Percentiles rank a stretch among this genome's conserved stretches.
phyloP scores from a whole-genome alignment of 2,797 vertebrate species.

The Chelonia mydas region DNA sequence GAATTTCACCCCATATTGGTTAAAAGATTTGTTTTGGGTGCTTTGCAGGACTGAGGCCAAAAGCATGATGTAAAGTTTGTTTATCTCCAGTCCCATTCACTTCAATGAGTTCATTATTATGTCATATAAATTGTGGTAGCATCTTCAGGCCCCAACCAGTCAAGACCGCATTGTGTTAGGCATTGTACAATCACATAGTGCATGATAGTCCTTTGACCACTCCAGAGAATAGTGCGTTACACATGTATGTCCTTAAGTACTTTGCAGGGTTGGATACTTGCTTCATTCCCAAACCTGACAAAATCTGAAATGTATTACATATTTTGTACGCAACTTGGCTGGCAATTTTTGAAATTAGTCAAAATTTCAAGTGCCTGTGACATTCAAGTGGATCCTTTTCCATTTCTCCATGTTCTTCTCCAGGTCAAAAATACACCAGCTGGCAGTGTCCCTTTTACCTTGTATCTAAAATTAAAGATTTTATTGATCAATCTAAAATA shows the following conservation, averaged over 20 bases:
- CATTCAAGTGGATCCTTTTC: background rate
- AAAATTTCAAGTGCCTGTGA: background rate
- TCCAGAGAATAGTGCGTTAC: background rate
- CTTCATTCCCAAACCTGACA: background rate
- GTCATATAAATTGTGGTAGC: background rate
- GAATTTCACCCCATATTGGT: background rate
- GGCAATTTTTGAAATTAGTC: background rate
- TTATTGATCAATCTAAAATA: background rate
- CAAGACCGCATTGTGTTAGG: background rate
- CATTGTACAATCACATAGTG: fast-evolving
- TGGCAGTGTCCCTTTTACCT: background rate
- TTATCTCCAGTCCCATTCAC: fast-evolving
- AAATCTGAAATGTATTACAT: background rate
- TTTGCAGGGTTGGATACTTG: background rate
- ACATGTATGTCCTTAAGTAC: background rate
- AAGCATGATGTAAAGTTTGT: background rate
- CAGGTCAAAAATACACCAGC: background rate
- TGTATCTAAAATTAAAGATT: background rate
- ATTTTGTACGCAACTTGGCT: background rate
- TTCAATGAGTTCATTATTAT: background rate
- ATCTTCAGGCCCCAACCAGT: background rate
- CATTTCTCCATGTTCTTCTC: background rate
- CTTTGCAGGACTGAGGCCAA: background rate
- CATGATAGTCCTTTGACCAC: fast-evolving
- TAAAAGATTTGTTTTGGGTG: background rate